Evolutionary conservation across 2,888 invertebrate genomes (phyloP), one percentile per base, ranked within the genome.

Genomic region (Drosophila gaucha): DNA sequence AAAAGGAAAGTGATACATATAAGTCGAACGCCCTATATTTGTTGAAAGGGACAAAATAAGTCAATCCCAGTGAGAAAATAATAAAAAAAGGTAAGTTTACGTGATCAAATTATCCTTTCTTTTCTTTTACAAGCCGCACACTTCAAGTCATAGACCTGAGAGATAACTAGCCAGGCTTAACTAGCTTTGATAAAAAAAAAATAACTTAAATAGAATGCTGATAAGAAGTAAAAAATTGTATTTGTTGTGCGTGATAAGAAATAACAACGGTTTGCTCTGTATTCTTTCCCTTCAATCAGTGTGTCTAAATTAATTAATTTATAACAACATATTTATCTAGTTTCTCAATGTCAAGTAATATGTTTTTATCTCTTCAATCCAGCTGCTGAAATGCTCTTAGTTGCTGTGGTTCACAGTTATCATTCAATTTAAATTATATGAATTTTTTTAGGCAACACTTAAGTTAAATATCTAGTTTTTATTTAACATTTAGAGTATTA

Each of bases 121-220:
- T n/a, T n/a, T n/a, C n/a, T 18, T 47, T 24, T 24, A 47, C 33
- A 16, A 33, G 22, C 22, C 22, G 30, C 31, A 20, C 46, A 20
- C n/a, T 20, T 95, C 86, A 96, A 18, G 33, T 16, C 12, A 8
- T 3, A 16, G 12, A 10, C 6, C 16, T 4, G 8, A 49, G 3
- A 36, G 49, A 36, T 49, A 49, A 35, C 24, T 4, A 22, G 16
- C 3, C 10, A 20, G 14, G 38, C 51, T 39, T 51, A 39, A 36
- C 35, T 8, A 18, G 24, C 35, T 22, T 6, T 14, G 39, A 30
- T 51, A 39, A 39, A 38, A 47, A 26, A 18, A 8, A 22, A 16
- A 22, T 14, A 14, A 16, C 28, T 20, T 22, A 20, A 51, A 22
- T 30, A 30, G 14, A 39, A 16, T 1, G 10, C 20, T 20, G 51